Evolutionary conservation across 1,140 invertebrate species (phyloP), one percentile per base, ranked within the genome.

Genomic region (Acyrthosiphon pisum): DNA sequence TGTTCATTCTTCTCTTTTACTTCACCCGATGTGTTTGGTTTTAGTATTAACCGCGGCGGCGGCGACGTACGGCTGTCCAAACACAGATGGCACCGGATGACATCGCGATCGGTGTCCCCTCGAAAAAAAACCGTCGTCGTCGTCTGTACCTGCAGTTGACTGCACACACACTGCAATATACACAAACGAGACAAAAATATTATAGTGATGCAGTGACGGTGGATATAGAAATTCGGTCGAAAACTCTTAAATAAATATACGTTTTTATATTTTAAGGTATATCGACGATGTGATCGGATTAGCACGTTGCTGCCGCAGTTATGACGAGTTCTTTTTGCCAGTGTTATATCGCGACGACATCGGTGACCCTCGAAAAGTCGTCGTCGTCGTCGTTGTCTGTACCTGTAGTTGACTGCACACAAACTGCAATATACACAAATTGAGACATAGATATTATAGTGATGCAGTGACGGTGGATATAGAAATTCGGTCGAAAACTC

Each of bases 61-160:
- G 41, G 30, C 14, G 11, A 6, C 86, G 46, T 4, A 23, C 86
- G 86, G 86, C 86, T 88, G 86, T 88, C 86, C 86, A 88, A 88
- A 88, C n/a, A 88, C 86, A 88, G 86, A 88, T 50, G 86, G 86
- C 86, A 87, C 86, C 86, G 86, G 86, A 87, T 87, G 86, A 35
- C 86, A n/a, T 86, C 26, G 18, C 30, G 30, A 0, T 41, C 18
- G 30, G 86, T 37, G 44, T 46, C 6, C 6, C 14, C 46, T 4
- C 14, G 37, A 81, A 37, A 35, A 83, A 87, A 87, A 23, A 7
- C 0, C 41, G 23, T 11, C 83, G 41, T 44, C 37, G 37, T 44
- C 41, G 83, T 86, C 26, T 26, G 44, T 87, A 87, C 86, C 86
- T 87, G 86, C 41, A 41, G 2, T 87, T 87, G 86, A 48, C 22